Evolutionary conservation across 2,888 invertebrate genomes (phyloP).

Genomic region (Pemphredon lugubris): DNA sequence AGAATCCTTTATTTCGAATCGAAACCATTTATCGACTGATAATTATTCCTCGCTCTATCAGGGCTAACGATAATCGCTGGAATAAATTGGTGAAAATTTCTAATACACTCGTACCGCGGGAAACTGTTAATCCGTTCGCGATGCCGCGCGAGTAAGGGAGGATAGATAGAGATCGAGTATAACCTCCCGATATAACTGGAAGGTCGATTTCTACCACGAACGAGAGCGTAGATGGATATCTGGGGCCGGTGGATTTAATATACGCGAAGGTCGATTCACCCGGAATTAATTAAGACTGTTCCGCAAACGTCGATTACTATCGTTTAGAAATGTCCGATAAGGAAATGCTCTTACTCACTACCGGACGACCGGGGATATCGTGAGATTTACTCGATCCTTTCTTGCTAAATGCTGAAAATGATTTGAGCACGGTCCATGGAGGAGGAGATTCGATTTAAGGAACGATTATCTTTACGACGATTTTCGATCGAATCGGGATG

Average conservation of each 20-base stretch:
- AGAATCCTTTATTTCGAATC: too few relatives aligned
- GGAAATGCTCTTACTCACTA: slow-evolving; percentile 32
- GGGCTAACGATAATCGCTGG: too few relatives aligned
- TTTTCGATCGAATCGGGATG: too few relatives aligned
- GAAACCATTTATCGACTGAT: too few relatives aligned
- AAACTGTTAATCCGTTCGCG: slow-evolving; percentile 13
- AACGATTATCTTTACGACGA: slow-evolving; percentile 7
- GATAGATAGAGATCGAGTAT: slow-evolving; percentile 21
- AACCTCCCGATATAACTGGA: slow-evolving; percentile 41
- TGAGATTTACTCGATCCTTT: slow-evolving; percentile 46
- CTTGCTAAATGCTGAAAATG: slow-evolving; percentile 25
- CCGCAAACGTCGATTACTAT: slow-evolving; percentile 69
- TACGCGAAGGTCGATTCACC: slow-evolving; percentile 65
- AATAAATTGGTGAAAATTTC: background rate
- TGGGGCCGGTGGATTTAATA: slow-evolving; percentile 59
- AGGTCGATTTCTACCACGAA: slow-evolving; percentile 52
- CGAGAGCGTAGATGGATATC: slow-evolving; percentile 57
- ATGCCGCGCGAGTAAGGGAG: background rate
- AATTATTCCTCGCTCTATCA: too few relatives aligned
- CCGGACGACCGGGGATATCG: slow-evolving; percentile 11
- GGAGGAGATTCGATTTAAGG: slow-evolving; percentile 22
- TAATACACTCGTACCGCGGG: background rate
- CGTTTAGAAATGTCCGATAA: slow-evolving; percentile 60
- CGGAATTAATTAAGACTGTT: slow-evolving; percentile 72
- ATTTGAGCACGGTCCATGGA: slow-evolving; percentile 14